Conservation (phyloP, 2,797 vertebrate species). For the Sebastes hubbsi region DNA sequence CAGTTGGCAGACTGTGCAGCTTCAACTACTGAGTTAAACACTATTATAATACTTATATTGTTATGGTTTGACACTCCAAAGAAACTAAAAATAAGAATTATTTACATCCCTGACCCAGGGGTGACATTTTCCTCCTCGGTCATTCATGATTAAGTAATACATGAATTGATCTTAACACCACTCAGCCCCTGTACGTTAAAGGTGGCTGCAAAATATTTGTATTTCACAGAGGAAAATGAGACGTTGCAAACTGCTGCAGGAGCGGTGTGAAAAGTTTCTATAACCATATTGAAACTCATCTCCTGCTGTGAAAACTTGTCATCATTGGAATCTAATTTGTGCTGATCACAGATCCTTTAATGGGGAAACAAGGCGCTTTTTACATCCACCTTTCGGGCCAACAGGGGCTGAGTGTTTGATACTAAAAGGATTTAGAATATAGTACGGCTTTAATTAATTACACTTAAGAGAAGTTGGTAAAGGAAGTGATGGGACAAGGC, state of each 20-base stretch:
- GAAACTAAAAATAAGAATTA: not conserved
- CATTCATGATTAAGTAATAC: not conserved
- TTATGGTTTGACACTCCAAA: conserved; percentile 2
- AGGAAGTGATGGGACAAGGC: conserved; percentile 16
- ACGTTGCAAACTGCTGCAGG: not conserved
- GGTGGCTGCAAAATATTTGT: not conserved
- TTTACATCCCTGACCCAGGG: conserved; percentile 13
- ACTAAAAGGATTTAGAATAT: not conserved
- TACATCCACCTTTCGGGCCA: not conserved
- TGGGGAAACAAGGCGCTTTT: not conserved
- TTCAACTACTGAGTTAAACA: conserved; percentile 11
- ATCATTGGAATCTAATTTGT: not conserved
- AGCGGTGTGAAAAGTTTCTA: not conserved
- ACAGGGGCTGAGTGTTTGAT: not conserved
- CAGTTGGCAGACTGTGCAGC: not conserved
- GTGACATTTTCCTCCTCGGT: not conserved
- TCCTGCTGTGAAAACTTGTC: not conserved
- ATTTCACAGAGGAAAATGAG: not conserved
- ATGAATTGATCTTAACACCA: not conserved
- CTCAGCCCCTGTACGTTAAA: not conserved
- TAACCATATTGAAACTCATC: not conserved
- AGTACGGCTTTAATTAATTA: not conserved
- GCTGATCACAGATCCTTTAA: not conserved
- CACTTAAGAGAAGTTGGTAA: not conserved
- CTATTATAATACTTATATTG: not conserved